phyloP scores from a whole-genome alignment of 2,113 vertebrate species.

The Actenoides lindsayi region DNA sequence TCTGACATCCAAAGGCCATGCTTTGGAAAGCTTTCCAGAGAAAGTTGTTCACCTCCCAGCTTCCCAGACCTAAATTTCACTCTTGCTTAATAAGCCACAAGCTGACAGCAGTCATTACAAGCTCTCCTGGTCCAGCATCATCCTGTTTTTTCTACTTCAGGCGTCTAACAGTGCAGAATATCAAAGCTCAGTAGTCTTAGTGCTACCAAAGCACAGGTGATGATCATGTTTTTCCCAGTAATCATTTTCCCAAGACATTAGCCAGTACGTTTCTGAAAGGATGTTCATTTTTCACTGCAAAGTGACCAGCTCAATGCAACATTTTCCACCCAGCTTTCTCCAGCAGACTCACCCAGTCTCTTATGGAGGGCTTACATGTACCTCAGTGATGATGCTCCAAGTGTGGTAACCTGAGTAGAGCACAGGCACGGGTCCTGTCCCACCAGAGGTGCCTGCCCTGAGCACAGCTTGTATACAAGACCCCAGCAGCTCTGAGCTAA shows the following conservation, averaged over 20 bases:
- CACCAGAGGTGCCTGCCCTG: neutral
- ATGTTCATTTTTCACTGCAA: neutral
- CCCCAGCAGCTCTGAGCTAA: neutral
- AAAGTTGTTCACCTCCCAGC: neutral
- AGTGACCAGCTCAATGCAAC: neutral
- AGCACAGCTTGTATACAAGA: neutral
- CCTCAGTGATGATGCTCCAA: neutral
- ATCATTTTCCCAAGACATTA: neutral
- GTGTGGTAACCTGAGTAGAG: neutral
- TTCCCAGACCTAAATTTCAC: neutral
- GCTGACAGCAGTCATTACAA: neutral
- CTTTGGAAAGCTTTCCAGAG: neutral
- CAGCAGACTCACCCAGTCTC: neutral
- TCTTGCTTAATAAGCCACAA: neutral
- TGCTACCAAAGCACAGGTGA: neutral
- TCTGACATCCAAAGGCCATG: neutral
- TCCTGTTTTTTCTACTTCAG: neutral
- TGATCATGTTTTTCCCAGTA: neutral
- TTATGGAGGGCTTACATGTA: neutral
- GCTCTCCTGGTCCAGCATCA: neutral
- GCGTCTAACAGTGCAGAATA: neutral
- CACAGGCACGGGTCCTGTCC: neutral
- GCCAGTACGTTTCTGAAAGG: neutral
- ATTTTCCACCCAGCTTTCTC: neutral
- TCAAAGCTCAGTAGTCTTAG: neutral